Percentiles rank a stretch among this genome's conserved stretches.
phyloP scores from a whole-genome alignment of 1,140 invertebrate species.

The Sitobion miscanthi region DNA sequence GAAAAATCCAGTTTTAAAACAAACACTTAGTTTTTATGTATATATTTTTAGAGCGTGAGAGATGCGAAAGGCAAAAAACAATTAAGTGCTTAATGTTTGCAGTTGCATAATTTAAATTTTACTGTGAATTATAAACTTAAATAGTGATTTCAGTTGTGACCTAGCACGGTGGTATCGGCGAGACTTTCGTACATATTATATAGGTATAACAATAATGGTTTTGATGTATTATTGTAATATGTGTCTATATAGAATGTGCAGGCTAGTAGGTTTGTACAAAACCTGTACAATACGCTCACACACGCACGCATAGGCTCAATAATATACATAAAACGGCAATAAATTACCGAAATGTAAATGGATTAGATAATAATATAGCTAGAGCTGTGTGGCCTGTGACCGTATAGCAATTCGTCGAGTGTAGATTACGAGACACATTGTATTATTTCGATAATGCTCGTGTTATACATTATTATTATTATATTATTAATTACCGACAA shows the following conservation, averaged over 20 bases:
- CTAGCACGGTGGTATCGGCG: neutral
- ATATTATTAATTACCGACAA: too few relatives aligned
- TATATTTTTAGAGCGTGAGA: neutral
- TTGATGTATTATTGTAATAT: neutral
- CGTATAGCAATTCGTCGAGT: neutral
- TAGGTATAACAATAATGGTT: neutral
- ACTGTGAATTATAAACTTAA: neutral
- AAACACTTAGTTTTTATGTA: slow-evolving; percentile 6
- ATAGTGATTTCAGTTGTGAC: neutral
- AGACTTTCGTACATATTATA: neutral
- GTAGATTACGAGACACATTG: neutral
- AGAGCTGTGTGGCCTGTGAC: neutral
- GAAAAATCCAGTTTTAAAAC: slow-evolving; percentile 5
- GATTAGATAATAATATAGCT: neutral
- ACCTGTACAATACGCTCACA: neutral
- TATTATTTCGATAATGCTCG: too few relatives aligned
- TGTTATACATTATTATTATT: too few relatives aligned
- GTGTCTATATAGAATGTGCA: neutral
- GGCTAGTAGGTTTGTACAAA: neutral
- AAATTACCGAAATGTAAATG: neutral
- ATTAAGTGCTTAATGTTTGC: slow-evolving; percentile 6
- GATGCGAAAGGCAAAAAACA: neutral
- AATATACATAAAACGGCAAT: neutral
- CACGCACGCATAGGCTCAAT: neutral
- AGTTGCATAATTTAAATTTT: slow-evolving; percentile 9